Evolutionary conservation across 2,113 vertebrate species (phyloP).

Genomic region (Larimichthys crocea): DNA sequence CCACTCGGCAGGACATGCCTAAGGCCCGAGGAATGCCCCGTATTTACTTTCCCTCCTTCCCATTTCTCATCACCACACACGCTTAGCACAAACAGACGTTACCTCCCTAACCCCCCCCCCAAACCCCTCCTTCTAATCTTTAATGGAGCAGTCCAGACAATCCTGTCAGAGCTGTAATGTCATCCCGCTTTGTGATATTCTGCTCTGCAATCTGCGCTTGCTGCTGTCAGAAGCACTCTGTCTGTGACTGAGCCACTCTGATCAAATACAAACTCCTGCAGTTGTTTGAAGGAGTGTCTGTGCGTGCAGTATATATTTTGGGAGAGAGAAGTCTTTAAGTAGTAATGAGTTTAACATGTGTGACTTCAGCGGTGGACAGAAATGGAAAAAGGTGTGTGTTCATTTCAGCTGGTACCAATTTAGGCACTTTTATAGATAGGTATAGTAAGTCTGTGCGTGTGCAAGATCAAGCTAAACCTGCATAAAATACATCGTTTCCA

Average conservation of each 20-base stretch:
- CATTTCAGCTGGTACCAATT: slow-evolving; percentile 74
- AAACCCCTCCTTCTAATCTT: slow-evolving; percentile 1
- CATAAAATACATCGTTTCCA: background rate
- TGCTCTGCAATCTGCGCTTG: slow-evolving; percentile 33
- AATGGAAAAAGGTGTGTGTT: slow-evolving; percentile 48
- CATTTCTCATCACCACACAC: slow-evolving; percentile 65
- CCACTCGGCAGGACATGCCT: slow-evolving; percentile 75
- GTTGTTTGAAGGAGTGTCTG: slow-evolving; percentile 69
- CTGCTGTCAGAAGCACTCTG: slow-evolving; percentile 71
- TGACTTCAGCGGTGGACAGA: slow-evolving; percentile 32
- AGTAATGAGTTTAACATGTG: slow-evolving; percentile 68
- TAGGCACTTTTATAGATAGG: slow-evolving; percentile 33
- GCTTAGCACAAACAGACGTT: slow-evolving; percentile 50
- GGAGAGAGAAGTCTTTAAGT: slow-evolving; percentile 22
- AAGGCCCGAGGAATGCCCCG: slow-evolving; percentile 71
- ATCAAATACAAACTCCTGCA: slow-evolving; percentile 54
- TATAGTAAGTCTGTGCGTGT: slow-evolving; percentile 17
- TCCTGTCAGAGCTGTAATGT: slow-evolving; percentile 62
- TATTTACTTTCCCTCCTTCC: slow-evolving; percentile 72
- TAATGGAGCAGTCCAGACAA: slow-evolving; percentile 40
- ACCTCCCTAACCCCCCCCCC: background rate
- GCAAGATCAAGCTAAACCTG: slow-evolving; percentile 4
- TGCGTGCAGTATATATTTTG: slow-evolving; percentile 44
- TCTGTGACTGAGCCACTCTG: slow-evolving; percentile 49
- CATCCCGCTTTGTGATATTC: slow-evolving; percentile 30